These are phyloP conservation scores for Leptoteleia sp. DNA, from an alignment of 1,140 invertebrate species.

Conservation along the genomic window DNA sequence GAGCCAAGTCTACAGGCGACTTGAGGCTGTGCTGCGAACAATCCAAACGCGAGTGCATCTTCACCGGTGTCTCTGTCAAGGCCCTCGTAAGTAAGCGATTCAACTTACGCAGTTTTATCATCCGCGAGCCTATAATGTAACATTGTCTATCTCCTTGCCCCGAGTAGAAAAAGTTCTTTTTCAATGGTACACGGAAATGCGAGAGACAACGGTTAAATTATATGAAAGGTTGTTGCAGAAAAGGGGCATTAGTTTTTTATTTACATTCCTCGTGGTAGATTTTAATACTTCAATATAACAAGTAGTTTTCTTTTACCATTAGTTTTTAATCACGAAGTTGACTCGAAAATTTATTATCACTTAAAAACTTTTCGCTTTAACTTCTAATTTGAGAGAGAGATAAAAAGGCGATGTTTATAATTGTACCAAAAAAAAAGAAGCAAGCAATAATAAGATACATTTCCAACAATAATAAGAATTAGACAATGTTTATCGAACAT, in stretches of 20 bases:
- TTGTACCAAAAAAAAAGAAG: too few relatives aligned
- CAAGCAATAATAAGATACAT: too few relatives aligned
- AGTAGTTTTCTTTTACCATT: background rate
- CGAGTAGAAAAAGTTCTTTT: slow-evolving; percentile 33
- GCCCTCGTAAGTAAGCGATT: slow-evolving; percentile 82
- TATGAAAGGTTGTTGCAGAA: slow-evolving; percentile 17
- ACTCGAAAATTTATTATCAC: too few relatives aligned
- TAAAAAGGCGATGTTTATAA: too few relatives aligned
- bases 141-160: slow-evolving; percentile 49
- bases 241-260: slow-evolving; percentile 15
- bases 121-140: slow-evolving; percentile 49
- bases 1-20: slow-evolving; percentile 79
- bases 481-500: too few relatives aligned
- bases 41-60: slow-evolving; percentile 76
- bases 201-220: slow-evolving; percentile 39
- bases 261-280: slow-evolving; percentile 1
- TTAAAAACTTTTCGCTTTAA: too few relatives aligned
- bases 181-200: slow-evolving; percentile 49
- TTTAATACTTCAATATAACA: background rate
- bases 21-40: slow-evolving; percentile 77
- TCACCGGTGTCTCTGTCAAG: slow-evolving; percentile 82
- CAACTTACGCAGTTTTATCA: slow-evolving; percentile 57
- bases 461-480: too few relatives aligned
- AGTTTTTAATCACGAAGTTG: background rate
- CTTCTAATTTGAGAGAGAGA: too few relatives aligned